A percentile compares a stretch with the other conserved stretches of the same genome.
phyloP scores from a whole-genome alignment of 2,888 invertebrate genomes.

The Cheilosia scutellata region DNA sequence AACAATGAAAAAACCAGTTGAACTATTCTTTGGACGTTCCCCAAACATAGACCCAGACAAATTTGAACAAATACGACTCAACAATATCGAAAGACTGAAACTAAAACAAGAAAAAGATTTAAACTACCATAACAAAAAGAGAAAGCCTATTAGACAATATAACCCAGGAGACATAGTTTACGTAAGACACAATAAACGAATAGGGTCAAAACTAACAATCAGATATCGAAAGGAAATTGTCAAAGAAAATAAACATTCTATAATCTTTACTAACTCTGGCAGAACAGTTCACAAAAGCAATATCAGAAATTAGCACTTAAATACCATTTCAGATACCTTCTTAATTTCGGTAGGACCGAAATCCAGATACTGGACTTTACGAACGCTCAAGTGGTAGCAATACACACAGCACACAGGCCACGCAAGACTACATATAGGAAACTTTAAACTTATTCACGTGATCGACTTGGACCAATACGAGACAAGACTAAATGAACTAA shows the following conservation, averaged over 20 bases:
- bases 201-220: slow-evolving; percentile 57
- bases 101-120: slow-evolving; percentile 56
- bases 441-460: slow-evolving; percentile 39
- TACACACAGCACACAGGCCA: slow-evolving; percentile 36
- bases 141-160: slow-evolving; percentile 56
- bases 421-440: slow-evolving; percentile 45
- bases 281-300: slow-evolving; percentile 41
- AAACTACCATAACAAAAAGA: slow-evolving; percentile 64
- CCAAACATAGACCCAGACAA: slow-evolving; percentile 54
- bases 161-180: slow-evolving; percentile 56
- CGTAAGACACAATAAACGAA: slow-evolving; percentile 50
- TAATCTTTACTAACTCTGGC: slow-evolving; percentile 42
- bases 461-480: slow-evolving; percentile 36
- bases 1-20: slow-evolving; percentile 64
- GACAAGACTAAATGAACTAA: slow-evolving; percentile 13
- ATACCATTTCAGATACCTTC: slow-evolving; percentile 11
- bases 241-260: slow-evolving; percentile 38
- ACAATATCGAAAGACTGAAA: slow-evolving; percentile 61
- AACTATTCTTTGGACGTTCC: slow-evolving; percentile 60
- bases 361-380: slow-evolving; percentile 22
- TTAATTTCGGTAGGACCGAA: slow-evolving; percentile 2
- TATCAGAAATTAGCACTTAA: slow-evolving; percentile 13
- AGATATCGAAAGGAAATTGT: slow-evolving; percentile 60
- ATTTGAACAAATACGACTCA: slow-evolving; percentile 52
- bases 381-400: slow-evolving; percentile 40